phyloP scores from a whole-genome alignment of 1,140 invertebrate species.

The Lordiphosa mommai region DNA sequence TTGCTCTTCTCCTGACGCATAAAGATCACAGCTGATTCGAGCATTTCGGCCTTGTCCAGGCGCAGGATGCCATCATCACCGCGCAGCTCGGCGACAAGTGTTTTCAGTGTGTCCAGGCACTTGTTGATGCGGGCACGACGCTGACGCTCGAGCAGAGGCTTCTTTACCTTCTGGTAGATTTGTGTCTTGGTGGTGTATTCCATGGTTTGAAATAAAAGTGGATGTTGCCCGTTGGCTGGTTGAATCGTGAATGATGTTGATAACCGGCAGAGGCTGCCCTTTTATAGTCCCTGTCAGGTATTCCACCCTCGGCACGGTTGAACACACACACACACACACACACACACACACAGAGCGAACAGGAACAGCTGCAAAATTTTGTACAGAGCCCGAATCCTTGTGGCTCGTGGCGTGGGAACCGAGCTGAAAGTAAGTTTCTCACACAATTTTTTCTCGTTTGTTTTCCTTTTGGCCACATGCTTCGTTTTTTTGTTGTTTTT shows the following conservation, averaged over 20 bases:
- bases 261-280: slow-evolving; percentile 10
- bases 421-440: slow-evolving; percentile 79
- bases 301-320: slow-evolving; percentile 67
- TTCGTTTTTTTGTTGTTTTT: slow-evolving; percentile 66
- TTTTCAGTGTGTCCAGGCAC: slow-evolving; percentile 95
- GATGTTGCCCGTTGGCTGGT: slow-evolving; percentile 55
- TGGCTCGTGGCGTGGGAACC: slow-evolving; percentile 80
- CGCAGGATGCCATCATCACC: slow-evolving; percentile 95
- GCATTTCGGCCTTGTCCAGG: slow-evolving; percentile 97
- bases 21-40: slow-evolving; percentile 96
- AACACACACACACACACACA: slow-evolving; percentile 20
- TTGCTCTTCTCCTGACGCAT: slow-evolving; percentile 86
- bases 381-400: slow-evolving; percentile 60
- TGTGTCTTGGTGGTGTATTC: slow-evolving; percentile 87
- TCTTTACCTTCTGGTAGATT: slow-evolving; percentile 96
- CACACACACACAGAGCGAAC: slow-evolving; percentile 2
- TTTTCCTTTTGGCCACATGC: slow-evolving; percentile 78
- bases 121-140: slow-evolving; percentile 95
- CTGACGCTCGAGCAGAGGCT: slow-evolving; percentile 96
- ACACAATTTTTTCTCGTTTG: slow-evolving; percentile 79
- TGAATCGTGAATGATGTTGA: slow-evolving; percentile 61
- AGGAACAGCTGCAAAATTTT: slow-evolving; percentile 69
- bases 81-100: slow-evolving; percentile 92
- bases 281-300: slow-evolving; percentile 52
- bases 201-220: too few relatives aligned